Conservation (phyloP, 1,140 invertebrate species). For the Ylistrum balloti region DNA sequence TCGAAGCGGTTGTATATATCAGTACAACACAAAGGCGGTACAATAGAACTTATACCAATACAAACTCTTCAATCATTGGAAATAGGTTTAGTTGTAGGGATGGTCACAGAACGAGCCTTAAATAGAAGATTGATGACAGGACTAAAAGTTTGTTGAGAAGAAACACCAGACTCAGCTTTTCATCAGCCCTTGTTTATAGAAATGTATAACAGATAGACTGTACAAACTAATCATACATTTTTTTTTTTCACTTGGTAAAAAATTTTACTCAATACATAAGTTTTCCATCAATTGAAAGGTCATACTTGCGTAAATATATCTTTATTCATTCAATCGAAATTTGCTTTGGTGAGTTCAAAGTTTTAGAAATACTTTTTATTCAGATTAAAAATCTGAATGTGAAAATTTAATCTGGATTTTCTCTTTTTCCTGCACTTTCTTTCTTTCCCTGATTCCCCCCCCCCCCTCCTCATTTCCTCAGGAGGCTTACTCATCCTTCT, state of each 20-base stretch:
- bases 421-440: too few relatives aligned
- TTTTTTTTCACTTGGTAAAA: too few relatives aligned
- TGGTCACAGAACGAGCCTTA: neutral
- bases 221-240: too few relatives aligned
- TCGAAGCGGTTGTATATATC: too few relatives aligned
- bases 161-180: neutral
- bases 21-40: too few relatives aligned
- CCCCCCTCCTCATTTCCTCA: neutral
- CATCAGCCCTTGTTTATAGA: too few relatives aligned
- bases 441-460: neutral
- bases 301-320: too few relatives aligned
- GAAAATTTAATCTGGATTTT: neutral
- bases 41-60: neutral
- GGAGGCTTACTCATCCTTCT: neutral
- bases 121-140: neutral
- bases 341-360: too few relatives aligned
- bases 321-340: too few relatives aligned
- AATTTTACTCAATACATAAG: too few relatives aligned
- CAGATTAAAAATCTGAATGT: neutral
- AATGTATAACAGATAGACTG: neutral
- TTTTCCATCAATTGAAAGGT: too few relatives aligned
- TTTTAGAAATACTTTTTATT: neutral
- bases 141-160: neutral
- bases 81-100: neutral
- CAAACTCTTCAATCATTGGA: neutral